Evolutionary conservation across 2,113 vertebrate genomes (phyloP), one percentile per base, ranked within the genome.

Genomic region (Sminthopsis crassicaudata): DNA sequence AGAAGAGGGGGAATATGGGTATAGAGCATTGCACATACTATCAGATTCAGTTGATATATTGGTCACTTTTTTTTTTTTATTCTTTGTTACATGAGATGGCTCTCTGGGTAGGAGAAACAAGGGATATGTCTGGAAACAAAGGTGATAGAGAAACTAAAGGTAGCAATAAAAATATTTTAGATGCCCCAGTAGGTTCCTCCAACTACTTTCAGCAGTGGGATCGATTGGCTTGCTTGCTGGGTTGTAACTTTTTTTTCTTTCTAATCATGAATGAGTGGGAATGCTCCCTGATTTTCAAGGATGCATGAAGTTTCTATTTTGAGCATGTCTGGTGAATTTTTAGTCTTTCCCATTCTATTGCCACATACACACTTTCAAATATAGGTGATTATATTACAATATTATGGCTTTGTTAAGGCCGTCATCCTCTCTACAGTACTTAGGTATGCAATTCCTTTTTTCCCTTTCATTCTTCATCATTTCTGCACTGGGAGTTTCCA

Each of bases 201-300:
- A 16, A 27, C 22, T 53, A 30, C 46, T 54, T 60, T 67, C 53
- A 94, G 50, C 54, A 90, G 27, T 53, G 26, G 25, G 42, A 48
- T 50, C 90, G 46, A 89, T 23, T 12, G 55, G 30, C 42, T 54
- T 52, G 30, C 9, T 3, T 8, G 7, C 24, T 26, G 30, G 19
- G 26, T 67, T 92, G 51, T 42, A 93, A 55, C 30, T 55, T 46
- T 93, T 93, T 48, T 95, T 46, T n/a, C n/a, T 95, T 96, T 94
- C 42, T 91, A 90, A 93, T 57, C 52, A 54, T 25, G 30, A 54
- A 48, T 91, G 8, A 42, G 42, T n/a, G 0, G 51, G 2, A 26
- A n/a, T 10, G 1, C 55, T 52, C n/a, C n/a, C 55, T 25, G 36
- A 42, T 60, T 92, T 95, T 89, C 46, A 54, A 1, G 24, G 50